A percentile compares a stretch with the other conserved stretches of the same genome.
phyloP scores from a whole-genome alignment of 2,797 vertebrate genomes.

The Trematomus bernacchii region DNA sequence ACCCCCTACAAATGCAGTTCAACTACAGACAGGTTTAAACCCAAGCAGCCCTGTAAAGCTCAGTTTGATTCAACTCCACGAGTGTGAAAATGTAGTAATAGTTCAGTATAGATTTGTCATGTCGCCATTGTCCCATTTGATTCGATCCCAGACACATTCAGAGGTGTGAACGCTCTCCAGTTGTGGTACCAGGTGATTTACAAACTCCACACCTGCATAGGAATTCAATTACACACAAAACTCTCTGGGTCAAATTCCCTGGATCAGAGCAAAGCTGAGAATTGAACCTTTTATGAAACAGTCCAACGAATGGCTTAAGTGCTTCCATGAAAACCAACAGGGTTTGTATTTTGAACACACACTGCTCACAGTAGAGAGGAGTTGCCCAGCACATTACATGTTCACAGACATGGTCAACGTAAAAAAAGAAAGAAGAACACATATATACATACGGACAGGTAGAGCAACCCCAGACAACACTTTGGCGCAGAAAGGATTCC shows the following conservation, averaged over 20 bases:
- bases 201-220: conserved; percentile 72
- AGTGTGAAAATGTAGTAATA: conserved; percentile 55
- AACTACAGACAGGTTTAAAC: conserved; percentile 61
- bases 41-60: conserved; percentile 67
- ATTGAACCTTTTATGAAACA: conserved; percentile 64
- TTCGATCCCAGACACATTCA: conserved; percentile 69
- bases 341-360: conserved; percentile 55
- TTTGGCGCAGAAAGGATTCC: conserved; percentile 67
- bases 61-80: conserved; percentile 52
- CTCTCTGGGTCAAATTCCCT: conserved; percentile 52
- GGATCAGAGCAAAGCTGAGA: conserved; percentile 68
- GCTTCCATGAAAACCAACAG: conserved; percentile 62
- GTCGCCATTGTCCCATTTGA: conserved; percentile 66
- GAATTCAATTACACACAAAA: conserved; percentile 70
- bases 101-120: conserved; percentile 75
- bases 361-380: conserved; percentile 71
- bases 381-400: conserved; percentile 64
- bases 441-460: conserved; percentile 44
- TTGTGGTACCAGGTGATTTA: conserved; percentile 69
- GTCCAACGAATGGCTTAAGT: conserved; percentile 79
- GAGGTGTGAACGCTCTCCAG: conserved; percentile 44
- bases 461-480: conserved; percentile 29
- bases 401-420: conserved; percentile 54
- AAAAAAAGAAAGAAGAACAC: conserved; percentile 15
- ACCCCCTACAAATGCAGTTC: conserved; percentile 31